These are phyloP conservation scores for Shargacucullia verbasci DNA, from an alignment of 2,888 invertebrate genomes.

Conservation along the genomic window DNA sequence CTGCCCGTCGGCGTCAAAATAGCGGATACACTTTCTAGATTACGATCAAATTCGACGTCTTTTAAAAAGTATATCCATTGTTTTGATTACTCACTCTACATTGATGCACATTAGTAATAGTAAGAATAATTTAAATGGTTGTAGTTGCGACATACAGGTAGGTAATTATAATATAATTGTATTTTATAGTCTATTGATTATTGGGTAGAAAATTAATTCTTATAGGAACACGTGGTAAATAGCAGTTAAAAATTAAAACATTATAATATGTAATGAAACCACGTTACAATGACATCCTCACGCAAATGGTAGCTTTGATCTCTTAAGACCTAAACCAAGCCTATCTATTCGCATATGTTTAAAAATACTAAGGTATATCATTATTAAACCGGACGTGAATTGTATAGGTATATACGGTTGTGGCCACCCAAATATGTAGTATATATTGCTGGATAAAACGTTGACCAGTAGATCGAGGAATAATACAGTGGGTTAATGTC, in stretches of 20 bases:
- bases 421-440: neutral
- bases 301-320: constrained; percentile 57
- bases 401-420: neutral
- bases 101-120: constrained; percentile 67
- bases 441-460: too few relatives aligned
- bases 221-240: constrained; percentile 42
- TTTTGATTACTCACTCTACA: constrained; percentile 41
- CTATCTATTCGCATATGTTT: neutral
- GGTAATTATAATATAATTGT: constrained; percentile 63
- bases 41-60: constrained; percentile 6
- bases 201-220: constrained; percentile 39
- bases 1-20: constrained; percentile 32
- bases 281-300: constrained; percentile 19
- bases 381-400: neutral
- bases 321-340: constrained; percentile 35
- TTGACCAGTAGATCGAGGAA: too few relatives aligned
- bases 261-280: constrained; percentile 11
- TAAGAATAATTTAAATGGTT: constrained; percentile 68
- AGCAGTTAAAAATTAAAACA: constrained; percentile 19
- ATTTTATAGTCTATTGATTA: constrained; percentile 49
- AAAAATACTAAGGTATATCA: neutral
- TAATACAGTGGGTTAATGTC: too few relatives aligned
- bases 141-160: constrained; percentile 69
- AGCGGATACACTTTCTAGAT: constrained; percentile 23
- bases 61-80: constrained; percentile 27